These are phyloP conservation scores for Petrocephalus schoutedeni DNA, from an alignment of 2,797 vertebrate genomes.

Conservation along the genomic window DNA sequence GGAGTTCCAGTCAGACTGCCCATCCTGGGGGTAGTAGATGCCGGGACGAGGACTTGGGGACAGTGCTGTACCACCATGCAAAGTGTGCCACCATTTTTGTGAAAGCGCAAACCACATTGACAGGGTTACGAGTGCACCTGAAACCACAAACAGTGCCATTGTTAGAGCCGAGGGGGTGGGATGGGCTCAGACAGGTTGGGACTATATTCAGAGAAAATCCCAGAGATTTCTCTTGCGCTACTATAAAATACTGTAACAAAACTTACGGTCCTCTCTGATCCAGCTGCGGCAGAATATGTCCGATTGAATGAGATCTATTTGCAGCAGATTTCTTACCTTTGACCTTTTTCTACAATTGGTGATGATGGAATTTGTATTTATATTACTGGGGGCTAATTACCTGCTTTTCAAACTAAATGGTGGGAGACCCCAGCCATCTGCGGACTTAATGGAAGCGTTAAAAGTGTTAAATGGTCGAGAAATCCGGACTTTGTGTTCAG, in stretches of 20 bases:
- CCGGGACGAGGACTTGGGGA: neutral
- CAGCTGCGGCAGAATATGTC: neutral
- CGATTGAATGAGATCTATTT: neutral
- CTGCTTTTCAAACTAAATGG: neutral
- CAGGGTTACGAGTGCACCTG: neutral
- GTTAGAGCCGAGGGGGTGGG: neutral
- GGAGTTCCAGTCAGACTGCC: neutral
- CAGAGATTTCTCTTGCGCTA: neutral
- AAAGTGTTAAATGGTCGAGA: neutral
- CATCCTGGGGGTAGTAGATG: neutral
- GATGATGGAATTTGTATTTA: neutral
- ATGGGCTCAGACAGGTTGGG: neutral
- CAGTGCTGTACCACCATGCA: neutral
- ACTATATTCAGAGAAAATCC: neutral
- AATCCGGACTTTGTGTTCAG: neutral
- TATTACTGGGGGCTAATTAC: neutral
- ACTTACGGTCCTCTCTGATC: neutral
- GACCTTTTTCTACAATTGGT: neutral
- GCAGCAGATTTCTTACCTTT: slow-evolving; percentile 5
- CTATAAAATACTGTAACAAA: slow-evolving; percentile 5
- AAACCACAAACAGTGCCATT: neutral
- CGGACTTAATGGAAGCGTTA: neutral
- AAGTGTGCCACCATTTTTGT: neutral
- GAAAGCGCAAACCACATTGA: neutral
- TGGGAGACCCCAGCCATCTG: neutral